Percentiles rank a stretch among this genome's conserved stretches.
These are phyloP conservation scores for Athrips mouffetella DNA, from an alignment of 2,888 invertebrate species.

Conservation along the genomic window DNA sequence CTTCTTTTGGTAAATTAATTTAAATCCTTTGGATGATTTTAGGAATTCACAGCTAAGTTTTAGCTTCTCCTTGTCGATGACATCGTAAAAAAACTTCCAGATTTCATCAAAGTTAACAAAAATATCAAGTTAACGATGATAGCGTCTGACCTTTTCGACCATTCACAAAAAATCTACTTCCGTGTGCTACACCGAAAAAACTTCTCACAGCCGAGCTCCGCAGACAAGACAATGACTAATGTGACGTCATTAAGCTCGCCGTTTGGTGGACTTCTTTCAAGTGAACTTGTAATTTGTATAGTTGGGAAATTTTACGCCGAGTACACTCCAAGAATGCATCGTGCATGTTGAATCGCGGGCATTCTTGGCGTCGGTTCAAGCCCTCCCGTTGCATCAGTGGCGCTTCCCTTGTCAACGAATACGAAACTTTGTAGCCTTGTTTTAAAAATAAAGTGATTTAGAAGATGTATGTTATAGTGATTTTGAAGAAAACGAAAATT, in stretches of 20 bases:
- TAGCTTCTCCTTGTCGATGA: too few species aligned
- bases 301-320: neutral
- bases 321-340: neutral
- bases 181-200: neutral
- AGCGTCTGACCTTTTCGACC: neutral
- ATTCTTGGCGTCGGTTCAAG: constrained; percentile 39
- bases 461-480: neutral
- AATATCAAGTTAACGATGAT: neutral
- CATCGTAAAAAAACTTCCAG: too few species aligned
- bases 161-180: neutral
- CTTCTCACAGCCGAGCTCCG: neutral
- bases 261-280: neutral
- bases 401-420: constrained; percentile 33
- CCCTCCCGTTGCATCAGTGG: constrained; percentile 19
- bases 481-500: too few species aligned
- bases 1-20: too few species aligned
- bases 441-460: neutral
- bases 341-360: constrained; percentile 19
- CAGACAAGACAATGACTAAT: constrained; percentile 6
- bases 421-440: constrained; percentile 11
- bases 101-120: neutral
- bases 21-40: too few species aligned
- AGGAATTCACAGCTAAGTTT: too few species aligned
- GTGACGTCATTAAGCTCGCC: neutral
- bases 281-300: neutral